phyloP scores from a whole-genome alignment of 2,113 vertebrate genomes.

The Puntigrus tetrazona region DNA sequence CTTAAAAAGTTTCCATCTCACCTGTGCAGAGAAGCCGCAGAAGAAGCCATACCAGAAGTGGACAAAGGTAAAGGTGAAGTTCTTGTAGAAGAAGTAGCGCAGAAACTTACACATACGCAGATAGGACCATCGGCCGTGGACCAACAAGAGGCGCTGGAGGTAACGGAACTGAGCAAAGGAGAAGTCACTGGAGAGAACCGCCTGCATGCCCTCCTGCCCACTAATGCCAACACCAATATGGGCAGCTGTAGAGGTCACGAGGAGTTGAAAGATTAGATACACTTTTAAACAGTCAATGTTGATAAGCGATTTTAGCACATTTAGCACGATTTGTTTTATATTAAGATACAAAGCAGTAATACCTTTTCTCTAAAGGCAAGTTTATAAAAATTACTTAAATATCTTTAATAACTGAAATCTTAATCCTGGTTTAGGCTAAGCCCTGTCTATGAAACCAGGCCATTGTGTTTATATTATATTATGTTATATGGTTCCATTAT shows the following conservation, averaged over 20 bases:
- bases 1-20: slow-evolving; percentile 52
- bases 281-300: neutral
- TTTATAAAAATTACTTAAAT: too few species aligned
- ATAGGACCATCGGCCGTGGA: slow-evolving; percentile 96
- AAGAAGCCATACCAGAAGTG: slow-evolving; percentile 98
- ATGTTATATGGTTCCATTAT: too few species aligned
- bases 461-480: too few species aligned
- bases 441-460: too few species aligned
- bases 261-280: neutral
- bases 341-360: too few species aligned
- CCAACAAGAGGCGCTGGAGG: slow-evolving; percentile 91
- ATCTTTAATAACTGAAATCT: too few species aligned
- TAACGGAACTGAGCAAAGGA: slow-evolving; percentile 92
- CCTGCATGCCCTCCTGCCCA: slow-evolving; percentile 94
- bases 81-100: slow-evolving; percentile 97
- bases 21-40: slow-evolving; percentile 96
- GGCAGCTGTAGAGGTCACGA: slow-evolving; percentile 76
- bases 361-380: too few species aligned
- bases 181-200: slow-evolving; percentile 89
- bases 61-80: slow-evolving; percentile 93
- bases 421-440: too few species aligned
- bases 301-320: neutral
- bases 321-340: too few species aligned
- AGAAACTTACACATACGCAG: slow-evolving; percentile 96
- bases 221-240: slow-evolving; percentile 94